Base-by-base conservation (phyloP, 2,797 vertebrate species). In the Enteromius radiatus region DNA sequence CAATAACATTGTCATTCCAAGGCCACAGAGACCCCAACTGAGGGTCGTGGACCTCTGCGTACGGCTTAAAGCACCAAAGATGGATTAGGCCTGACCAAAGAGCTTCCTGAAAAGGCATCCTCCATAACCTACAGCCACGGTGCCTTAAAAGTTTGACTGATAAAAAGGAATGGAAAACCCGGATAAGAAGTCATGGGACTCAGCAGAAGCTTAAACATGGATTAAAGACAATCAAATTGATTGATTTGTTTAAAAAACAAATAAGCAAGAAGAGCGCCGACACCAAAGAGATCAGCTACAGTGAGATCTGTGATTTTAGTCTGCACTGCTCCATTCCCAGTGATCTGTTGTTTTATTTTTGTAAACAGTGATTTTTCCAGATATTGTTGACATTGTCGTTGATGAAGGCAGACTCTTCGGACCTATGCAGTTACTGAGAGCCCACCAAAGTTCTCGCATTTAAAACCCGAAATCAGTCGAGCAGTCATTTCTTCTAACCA, bases 401-500 rank as follows among this genome's bases (percentile, higher is more conserved):
- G 74, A 83, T 78, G 56, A 85, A 81, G 81, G 84, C 61, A 71
- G 73, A 80, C 59, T 70, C 56, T 61, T 80, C 19, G 36, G 45
- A 76, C 77, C 82, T 63, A 59, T 23, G 21, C 52, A 74, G 80
- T 78, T 71, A 82, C 54, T 17, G 33, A 23, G 74, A 61, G 54
- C 15, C 73, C 68, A 82, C 78, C 69, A 76, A 80, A 80, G 78
- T 47, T 79, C 80, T n/a, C 36, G 87, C 47, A 76, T 85, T 86
- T 87, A 88, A 81, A 87, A 26, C 69, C 80, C 61, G 81, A 87
- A 85, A 75, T 52, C 8, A 88, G 45, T 67, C 47, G 28, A 63
- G 17, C 33, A 61, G 56, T 67, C 78, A 69, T 56, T 59, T 78
- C 81, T 88, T 86, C 82, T 85, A 67, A 88, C 86, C 86, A 92